phyloP scores from a whole-genome alignment of 2,797 vertebrate genomes.

The Percopsis omiscomaycus region DNA sequence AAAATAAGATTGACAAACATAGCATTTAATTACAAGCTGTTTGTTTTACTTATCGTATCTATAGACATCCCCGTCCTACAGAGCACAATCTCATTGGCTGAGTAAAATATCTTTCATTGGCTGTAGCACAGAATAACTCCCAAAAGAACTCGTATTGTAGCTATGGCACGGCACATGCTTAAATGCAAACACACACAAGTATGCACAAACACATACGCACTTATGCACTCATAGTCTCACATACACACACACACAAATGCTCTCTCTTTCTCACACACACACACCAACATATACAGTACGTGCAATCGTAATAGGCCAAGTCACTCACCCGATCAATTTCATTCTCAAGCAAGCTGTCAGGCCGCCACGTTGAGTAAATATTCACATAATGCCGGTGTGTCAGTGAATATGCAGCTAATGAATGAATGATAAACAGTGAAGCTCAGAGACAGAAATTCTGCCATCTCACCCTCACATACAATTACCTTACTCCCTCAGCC shows the following conservation, averaged over 20 bases:
- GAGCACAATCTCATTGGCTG: conserved; percentile 74
- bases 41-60: conserved; percentile 66
- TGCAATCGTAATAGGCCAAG: conserved; percentile 59
- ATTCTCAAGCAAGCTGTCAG: conserved; percentile 71
- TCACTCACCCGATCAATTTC: conserved; percentile 67
- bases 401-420: conserved; percentile 69
- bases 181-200: conserved; percentile 58
- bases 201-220: conserved; percentile 35
- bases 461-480: conserved; percentile 44
- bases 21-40: conserved; percentile 77
- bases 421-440: conserved; percentile 66
- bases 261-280: conserved; percentile 8
- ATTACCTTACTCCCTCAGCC: conserved; percentile 15
- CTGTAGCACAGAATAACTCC: conserved; percentile 70
- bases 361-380: conserved; percentile 70
- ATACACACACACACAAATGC: conserved; percentile 21
- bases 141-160: conserved; percentile 55
- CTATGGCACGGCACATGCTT: conserved; percentile 76
- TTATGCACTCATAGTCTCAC: conserved; percentile 7
- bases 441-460: conserved; percentile 54
- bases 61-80: conserved; percentile 53
- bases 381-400: conserved; percentile 70
- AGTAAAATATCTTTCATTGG: conserved; percentile 70
- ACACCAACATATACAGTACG: conserved; percentile 26
- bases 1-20: conserved; percentile 78